Conservation (phyloP, 2,797 vertebrate genomes). For the Acanthis flammea region DNA sequence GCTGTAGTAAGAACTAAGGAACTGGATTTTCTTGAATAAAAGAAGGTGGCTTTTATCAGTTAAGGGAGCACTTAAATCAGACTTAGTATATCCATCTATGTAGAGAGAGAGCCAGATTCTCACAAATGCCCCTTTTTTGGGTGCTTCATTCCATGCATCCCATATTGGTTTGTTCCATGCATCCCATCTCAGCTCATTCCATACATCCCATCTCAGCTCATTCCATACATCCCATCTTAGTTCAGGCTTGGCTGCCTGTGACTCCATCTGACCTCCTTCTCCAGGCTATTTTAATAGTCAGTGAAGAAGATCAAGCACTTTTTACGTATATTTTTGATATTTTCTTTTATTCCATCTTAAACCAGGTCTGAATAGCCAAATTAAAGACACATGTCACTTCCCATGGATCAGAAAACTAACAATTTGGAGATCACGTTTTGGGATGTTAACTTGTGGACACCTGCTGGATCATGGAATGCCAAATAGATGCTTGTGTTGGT, state of each 20-base stretch:
- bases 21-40: background rate
- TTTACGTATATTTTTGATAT: background rate
- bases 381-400: fast-evolving
- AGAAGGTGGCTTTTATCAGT: background rate
- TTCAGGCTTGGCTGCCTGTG: background rate
- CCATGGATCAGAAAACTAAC: fast-evolving
- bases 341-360: background rate
- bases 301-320: background rate
- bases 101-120: background rate
- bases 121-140: background rate
- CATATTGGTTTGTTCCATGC: background rate
- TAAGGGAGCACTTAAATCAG: background rate
- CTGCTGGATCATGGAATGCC: background rate
- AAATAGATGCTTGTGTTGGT: background rate
- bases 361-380: background rate
- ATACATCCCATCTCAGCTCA: background rate
- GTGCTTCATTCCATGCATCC: background rate
- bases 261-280: background rate
- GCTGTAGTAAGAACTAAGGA: background rate
- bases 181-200: background rate
- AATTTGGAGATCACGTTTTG: background rate
- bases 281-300: background rate
- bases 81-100: background rate
- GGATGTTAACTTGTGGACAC: background rate
- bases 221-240: background rate